phyloP scores from a whole-genome alignment of 2,113 vertebrate species.

The Urocolius indicus region DNA sequence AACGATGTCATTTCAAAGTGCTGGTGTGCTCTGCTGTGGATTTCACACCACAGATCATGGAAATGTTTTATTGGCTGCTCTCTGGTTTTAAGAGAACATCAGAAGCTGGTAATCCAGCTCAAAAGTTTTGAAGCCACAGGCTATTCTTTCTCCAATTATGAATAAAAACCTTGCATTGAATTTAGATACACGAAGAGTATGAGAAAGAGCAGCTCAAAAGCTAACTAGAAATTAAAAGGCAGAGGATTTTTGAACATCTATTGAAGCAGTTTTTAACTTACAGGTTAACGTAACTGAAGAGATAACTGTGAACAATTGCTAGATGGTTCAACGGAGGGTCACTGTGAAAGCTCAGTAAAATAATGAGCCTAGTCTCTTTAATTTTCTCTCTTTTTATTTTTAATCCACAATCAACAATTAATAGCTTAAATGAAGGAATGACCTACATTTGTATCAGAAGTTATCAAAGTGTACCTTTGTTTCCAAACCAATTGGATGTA shows the following conservation, averaged over 20 bases:
- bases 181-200: background rate
- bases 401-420: background rate
- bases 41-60: background rate
- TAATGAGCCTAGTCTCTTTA: background rate
- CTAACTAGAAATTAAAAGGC: background rate
- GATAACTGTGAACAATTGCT: background rate
- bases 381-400: background rate
- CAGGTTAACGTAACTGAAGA: background rate
- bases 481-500: background rate
- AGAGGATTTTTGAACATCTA: background rate
- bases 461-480: background rate
- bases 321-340: background rate
- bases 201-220: background rate
- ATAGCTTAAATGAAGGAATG: background rate
- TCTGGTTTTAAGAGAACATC: background rate
- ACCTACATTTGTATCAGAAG: background rate
- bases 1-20: background rate
- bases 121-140: background rate
- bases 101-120: background rate
- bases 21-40: background rate
- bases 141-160: background rate
- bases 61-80: background rate
- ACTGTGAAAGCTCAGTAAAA: background rate
- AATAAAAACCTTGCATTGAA: background rate
- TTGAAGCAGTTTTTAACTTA: background rate